Evolutionary conservation across 2,888 invertebrate genomes (phyloP).

Genomic region (Exocentrus adspersus): DNA sequence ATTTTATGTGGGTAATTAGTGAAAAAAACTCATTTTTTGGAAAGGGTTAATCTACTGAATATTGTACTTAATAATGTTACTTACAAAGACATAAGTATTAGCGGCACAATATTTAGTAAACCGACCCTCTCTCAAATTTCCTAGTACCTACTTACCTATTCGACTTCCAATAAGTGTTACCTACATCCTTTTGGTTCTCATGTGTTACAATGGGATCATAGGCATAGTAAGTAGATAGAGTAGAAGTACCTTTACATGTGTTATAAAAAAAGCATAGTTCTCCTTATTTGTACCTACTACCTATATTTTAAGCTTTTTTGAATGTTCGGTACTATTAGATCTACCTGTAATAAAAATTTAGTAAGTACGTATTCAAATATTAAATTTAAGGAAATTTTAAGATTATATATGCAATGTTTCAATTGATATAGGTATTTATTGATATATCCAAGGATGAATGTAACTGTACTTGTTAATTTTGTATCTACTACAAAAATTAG

Average conservation of each 20-base stretch:
- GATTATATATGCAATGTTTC: too few species aligned
- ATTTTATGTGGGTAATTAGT: not conserved
- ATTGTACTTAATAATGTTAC: not conserved
- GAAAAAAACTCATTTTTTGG: slow-evolving; percentile 2
- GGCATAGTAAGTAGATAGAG: slow-evolving; percentile 20
- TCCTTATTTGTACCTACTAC: slow-evolving; percentile 34
- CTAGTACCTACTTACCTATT: too few species aligned
- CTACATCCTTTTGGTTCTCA: slow-evolving; percentile 22
- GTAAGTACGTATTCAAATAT: too few species aligned
- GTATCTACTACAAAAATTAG: too few species aligned
- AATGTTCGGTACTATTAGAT: slow-evolving; percentile 39
- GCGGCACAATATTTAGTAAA: not conserved
- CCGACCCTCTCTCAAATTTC: slow-evolving; percentile 24
- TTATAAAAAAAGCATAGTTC: slow-evolving; percentile 28
- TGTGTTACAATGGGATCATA: slow-evolving; percentile 33
- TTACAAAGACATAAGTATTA: not conserved
- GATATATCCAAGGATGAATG: too few species aligned
- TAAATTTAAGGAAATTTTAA: too few species aligned
- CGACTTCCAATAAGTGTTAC: slow-evolving; percentile 5
- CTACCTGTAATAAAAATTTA: slow-evolving; percentile 14
- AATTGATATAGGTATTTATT: too few species aligned
- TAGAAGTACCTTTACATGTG: slow-evolving; percentile 24
- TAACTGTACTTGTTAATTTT: too few species aligned
- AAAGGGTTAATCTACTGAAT: slow-evolving; percentile 13
- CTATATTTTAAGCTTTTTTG: slow-evolving; percentile 44